Evolutionary conservation across 1,140 invertebrate species (phyloP).

Genomic region (Leptinotarsa texana): DNA sequence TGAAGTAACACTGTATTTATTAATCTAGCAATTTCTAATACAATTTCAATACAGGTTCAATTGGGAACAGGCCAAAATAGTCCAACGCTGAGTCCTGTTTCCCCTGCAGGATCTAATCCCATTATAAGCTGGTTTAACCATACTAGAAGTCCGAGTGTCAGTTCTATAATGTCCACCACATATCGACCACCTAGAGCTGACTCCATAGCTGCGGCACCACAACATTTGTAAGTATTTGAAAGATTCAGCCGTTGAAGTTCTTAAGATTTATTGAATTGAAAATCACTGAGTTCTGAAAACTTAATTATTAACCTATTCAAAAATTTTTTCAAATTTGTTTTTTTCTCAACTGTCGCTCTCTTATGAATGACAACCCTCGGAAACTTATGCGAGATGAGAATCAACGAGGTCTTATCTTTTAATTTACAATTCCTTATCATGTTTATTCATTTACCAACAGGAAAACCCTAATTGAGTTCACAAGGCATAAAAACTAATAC

Average conservation of each 20-base stretch:
- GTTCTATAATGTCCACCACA: slow-evolving; percentile 44
- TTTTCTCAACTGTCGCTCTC: too few species aligned
- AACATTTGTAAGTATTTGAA: slow-evolving; percentile 33
- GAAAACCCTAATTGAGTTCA: too few species aligned
- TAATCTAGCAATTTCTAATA: too few species aligned
- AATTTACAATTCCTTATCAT: too few species aligned
- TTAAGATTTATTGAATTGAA: too few species aligned
- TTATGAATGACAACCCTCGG: too few species aligned
- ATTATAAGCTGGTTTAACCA: slow-evolving; percentile 49
- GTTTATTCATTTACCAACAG: too few species aligned
- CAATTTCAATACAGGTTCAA: slow-evolving; percentile 36
- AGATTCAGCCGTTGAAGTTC: background rate
- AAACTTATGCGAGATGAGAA: too few species aligned
- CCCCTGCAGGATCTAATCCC: slow-evolving; percentile 46
- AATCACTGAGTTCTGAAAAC: too few species aligned
- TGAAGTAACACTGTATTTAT: too few species aligned
- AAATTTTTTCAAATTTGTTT: background rate
- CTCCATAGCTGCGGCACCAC: slow-evolving; percentile 12
- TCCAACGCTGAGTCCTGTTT: slow-evolving; percentile 51
- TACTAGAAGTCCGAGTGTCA: slow-evolving; percentile 51
- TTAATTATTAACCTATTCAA: background rate
- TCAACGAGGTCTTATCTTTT: too few species aligned
- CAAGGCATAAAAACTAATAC: too few species aligned
- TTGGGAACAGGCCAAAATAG: slow-evolving; percentile 52
- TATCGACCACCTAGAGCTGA: slow-evolving; percentile 35